Evolutionary conservation across 2,888 invertebrate genomes (phyloP).

Genomic region (Pristionchus maxplancki): DNA sequence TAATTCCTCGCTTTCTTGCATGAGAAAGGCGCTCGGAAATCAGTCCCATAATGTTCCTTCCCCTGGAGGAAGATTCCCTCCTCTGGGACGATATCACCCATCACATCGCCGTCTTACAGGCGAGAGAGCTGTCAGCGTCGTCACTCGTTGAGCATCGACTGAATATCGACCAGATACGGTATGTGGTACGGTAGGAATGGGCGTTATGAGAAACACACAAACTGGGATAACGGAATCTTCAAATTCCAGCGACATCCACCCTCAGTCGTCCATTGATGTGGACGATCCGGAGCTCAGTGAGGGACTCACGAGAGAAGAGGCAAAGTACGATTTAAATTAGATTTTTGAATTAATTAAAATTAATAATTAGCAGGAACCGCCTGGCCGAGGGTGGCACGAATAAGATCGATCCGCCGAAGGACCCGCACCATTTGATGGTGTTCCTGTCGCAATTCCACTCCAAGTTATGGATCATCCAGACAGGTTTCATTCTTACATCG

Average conservation of each 20-base stretch:
- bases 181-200: neutral
- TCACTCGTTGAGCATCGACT: conserved; percentile 50
- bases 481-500: conserved; percentile 54
- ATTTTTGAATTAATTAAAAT: neutral
- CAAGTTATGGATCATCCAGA: conserved; percentile 66
- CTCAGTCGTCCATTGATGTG: conserved; percentile 64
- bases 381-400: conserved; percentile 64
- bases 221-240: neutral
- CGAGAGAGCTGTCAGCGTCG: conserved; percentile 42
- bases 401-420: conserved; percentile 61
- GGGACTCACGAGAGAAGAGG: conserved; percentile 61
- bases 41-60: conserved; percentile 15
- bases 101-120: neutral
- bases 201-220: neutral
- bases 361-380: conserved; percentile 54
- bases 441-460: conserved; percentile 67
- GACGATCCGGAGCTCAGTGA: conserved; percentile 63
- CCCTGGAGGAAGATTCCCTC: neutral
- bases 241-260: conserved; percentile 58
- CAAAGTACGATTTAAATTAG: conserved; percentile 54
- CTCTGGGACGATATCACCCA: neutral
- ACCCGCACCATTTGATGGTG: conserved; percentile 60
- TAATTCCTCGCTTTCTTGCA: neutral
- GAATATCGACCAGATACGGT: conserved; percentile 50
- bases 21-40: neutral